Percentiles rank a stretch among this genome's conserved stretches.
phyloP scores from a whole-genome alignment of 2,797 vertebrate species.

The Argyrosomus regius region DNA sequence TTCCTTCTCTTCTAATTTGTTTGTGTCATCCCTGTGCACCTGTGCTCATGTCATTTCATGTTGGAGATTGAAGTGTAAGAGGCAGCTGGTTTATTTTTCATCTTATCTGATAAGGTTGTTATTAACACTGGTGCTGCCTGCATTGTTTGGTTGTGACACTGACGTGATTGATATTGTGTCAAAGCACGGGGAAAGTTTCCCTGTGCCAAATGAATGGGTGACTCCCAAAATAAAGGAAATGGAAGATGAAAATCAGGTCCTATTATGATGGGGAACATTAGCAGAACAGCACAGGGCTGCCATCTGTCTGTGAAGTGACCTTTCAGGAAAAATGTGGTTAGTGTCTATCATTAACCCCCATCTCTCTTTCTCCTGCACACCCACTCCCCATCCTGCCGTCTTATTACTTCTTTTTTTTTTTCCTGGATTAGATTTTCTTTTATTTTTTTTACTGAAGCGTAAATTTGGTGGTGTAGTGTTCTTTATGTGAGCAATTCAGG shows the following conservation, averaged over 20 bases:
- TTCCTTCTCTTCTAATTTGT: slow-evolving; percentile 64
- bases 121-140: slow-evolving; percentile 50
- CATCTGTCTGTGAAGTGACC: slow-evolving; percentile 86
- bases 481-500: slow-evolving; percentile 80
- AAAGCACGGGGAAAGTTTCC: slow-evolving; percentile 45
- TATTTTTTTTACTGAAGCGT: slow-evolving; percentile 72
- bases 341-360: slow-evolving; percentile 75
- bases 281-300: slow-evolving; percentile 77
- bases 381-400: slow-evolving; percentile 11
- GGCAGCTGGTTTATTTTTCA: slow-evolving; percentile 47
- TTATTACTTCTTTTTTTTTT: slow-evolving; percentile 37
- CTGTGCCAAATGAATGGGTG: slow-evolving; percentile 50
- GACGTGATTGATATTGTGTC: slow-evolving; percentile 71
- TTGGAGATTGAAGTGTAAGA: slow-evolving; percentile 56
- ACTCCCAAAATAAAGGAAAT: slow-evolving; percentile 66
- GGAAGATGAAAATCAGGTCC: slow-evolving; percentile 69
- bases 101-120: slow-evolving; percentile 62
- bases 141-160: slow-evolving; percentile 56
- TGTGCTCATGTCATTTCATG: slow-evolving; percentile 53
- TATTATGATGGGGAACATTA: slow-evolving; percentile 83
- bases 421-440: slow-evolving; percentile 55
- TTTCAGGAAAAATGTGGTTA: slow-evolving; percentile 88
- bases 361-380: slow-evolving; percentile 8
- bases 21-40: slow-evolving; percentile 54
- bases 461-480: slow-evolving; percentile 70